Evolutionary conservation across 2,113 vertebrate genomes (phyloP).

Genomic region (Lampris megalopsis): DNA sequence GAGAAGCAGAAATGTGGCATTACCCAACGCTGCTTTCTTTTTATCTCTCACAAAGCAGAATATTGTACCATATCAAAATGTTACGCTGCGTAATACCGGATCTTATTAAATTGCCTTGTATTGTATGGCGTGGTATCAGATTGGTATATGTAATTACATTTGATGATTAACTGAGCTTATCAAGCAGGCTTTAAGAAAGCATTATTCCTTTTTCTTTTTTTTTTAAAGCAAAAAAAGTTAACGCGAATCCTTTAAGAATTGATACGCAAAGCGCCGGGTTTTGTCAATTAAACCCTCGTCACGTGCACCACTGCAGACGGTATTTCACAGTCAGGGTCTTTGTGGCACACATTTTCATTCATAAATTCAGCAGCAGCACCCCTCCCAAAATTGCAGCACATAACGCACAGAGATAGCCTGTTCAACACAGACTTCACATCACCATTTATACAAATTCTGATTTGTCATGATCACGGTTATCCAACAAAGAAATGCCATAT

Average conservation of each 20-base stretch:
- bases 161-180: no score
- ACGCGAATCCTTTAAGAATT: conserved; percentile 9
- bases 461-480: conserved; percentile 53
- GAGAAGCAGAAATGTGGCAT: not conserved
- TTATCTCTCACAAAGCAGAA: no score
- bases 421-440: not conserved
- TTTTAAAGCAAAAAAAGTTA: no score
- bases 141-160: no score
- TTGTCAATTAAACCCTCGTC: conserved; percentile 57
- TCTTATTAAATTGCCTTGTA: no score
- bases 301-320: conserved; percentile 50
- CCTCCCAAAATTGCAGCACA: conserved; percentile 36
- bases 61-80: conserved; percentile 9
- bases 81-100: no score
- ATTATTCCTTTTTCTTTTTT: no score
- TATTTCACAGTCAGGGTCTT: conserved; percentile 32
- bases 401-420: not conserved
- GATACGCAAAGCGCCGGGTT: conserved; percentile 21
- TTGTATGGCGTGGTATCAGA: no score
- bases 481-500: conserved; percentile 21
- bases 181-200: no score
- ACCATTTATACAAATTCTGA: no score
- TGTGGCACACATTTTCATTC: conserved; percentile 71
- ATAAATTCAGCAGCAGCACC: conserved; percentile 57
- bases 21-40: not conserved